phyloP scores from a whole-genome alignment of 2,797 vertebrate species.

The Hyperoplus immaculatus region DNA sequence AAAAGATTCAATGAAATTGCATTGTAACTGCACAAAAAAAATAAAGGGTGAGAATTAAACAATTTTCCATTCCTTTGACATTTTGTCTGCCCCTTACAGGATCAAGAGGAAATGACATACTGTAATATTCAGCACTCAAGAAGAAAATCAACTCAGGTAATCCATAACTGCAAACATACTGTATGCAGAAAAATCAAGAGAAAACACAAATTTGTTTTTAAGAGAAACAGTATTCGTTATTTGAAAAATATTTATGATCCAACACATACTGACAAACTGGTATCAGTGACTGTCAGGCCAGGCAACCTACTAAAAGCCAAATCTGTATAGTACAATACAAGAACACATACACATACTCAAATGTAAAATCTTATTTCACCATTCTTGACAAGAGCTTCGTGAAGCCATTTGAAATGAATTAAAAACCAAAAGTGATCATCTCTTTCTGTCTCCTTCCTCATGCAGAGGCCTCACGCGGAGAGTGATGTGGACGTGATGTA shows the following conservation, averaged over 20 bases:
- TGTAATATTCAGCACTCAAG: not conserved
- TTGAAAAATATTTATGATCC: too few relatives aligned
- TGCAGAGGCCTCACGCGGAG: slow-evolving; percentile 3
- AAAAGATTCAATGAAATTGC: not conserved
- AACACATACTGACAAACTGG: too few relatives aligned
- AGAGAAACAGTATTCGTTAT: too few relatives aligned
- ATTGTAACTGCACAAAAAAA: too few relatives aligned
- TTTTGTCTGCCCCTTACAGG: slow-evolving; percentile 13
- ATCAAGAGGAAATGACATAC: not conserved
- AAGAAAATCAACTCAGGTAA: not conserved
- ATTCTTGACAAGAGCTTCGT: not conserved
- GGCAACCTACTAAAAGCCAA: not conserved
- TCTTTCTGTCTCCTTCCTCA: not conserved
- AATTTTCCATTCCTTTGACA: not conserved
- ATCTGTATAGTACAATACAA: not conserved
- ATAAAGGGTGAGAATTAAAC: not conserved
- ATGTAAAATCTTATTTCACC: not conserved
- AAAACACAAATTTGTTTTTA: not conserved
- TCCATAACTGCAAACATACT: not conserved
- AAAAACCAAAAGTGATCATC: not conserved
- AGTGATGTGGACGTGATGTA: slow-evolving; percentile 21
- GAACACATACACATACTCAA: not conserved
- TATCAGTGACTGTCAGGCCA: too few relatives aligned
- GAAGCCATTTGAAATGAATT: not conserved
- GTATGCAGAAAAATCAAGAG: not conserved